These are phyloP conservation scores for Trichopria drosophilae DNA, from an alignment of 2,888 invertebrate genomes.

Conservation along the genomic window DNA sequence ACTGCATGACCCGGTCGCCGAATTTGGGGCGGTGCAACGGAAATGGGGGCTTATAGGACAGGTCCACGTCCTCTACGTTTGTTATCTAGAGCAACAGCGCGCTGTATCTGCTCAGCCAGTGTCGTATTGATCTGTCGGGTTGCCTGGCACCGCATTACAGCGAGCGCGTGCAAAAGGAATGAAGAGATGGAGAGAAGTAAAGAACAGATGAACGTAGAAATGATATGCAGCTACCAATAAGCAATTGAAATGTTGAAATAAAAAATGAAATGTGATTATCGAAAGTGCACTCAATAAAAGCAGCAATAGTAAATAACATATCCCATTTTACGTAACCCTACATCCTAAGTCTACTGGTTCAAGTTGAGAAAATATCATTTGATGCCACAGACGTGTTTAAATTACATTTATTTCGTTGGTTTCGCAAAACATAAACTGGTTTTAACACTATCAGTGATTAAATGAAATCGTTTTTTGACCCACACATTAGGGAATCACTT, in stretches of 20 bases:
- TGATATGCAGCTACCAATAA: constrained; percentile 7
- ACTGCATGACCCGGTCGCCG: constrained; percentile 24
- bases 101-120: constrained; percentile 43
- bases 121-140: constrained; percentile 55
- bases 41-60: constrained; percentile 51
- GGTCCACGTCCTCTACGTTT: constrained; percentile 36
- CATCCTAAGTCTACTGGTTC: too few species aligned
- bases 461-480: too few species aligned
- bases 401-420: too few species aligned
- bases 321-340: too few species aligned
- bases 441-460: too few species aligned
- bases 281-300: neutral
- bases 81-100: constrained; percentile 51
- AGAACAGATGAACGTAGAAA: constrained; percentile 8
- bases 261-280: neutral
- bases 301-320: too few species aligned
- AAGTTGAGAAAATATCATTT: too few species aligned
- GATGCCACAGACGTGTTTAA: too few species aligned
- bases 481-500: too few species aligned
- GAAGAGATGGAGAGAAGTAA: constrained; percentile 13
- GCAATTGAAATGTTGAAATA: constrained; percentile 6
- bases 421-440: too few species aligned
- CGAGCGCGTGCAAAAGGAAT: constrained; percentile 37
- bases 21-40: constrained; percentile 43
- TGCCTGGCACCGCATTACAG: constrained; percentile 40